Conservation (phyloP, 2,888 invertebrate genomes). For the Ochropacha duplaris region DNA sequence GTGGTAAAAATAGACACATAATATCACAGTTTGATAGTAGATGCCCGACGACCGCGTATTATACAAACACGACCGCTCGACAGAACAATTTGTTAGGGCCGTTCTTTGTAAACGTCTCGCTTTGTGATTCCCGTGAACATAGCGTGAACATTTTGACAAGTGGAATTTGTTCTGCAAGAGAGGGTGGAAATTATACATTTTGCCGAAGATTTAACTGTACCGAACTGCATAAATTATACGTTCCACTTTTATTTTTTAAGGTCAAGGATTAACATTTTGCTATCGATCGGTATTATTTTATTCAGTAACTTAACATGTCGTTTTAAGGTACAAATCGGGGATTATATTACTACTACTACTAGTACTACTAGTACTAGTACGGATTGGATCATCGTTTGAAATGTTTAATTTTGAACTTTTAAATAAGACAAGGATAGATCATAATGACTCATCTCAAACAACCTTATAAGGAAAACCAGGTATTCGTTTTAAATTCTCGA, state of each 20-base stretch:
- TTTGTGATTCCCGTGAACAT: constrained; percentile 72
- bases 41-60: constrained; percentile 56
- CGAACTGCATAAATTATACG: neutral
- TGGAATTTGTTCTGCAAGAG: constrained; percentile 71
- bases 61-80: constrained; percentile 64
- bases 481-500: too few relatives aligned
- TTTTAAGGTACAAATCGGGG: too few relatives aligned
- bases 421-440: too few relatives aligned
- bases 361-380: too few relatives aligned
- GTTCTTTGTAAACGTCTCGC: constrained; percentile 76
- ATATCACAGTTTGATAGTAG: constrained; percentile 54
- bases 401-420: too few relatives aligned
- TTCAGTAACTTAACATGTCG: too few relatives aligned
- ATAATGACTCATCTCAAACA: too few relatives aligned
- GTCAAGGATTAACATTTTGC: neutral
- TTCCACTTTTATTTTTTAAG: neutral
- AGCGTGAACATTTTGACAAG: constrained; percentile 78
- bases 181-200: constrained; percentile 43
- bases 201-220: neutral
- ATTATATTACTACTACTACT: too few relatives aligned
- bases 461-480: too few relatives aligned
- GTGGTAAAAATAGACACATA: constrained; percentile 45
- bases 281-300: too few relatives aligned
- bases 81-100: constrained; percentile 73
- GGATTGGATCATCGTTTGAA: too few relatives aligned